Base-by-base conservation (phyloP, 1,140 invertebrate species). In the Zaprionus vittiger region DNA sequence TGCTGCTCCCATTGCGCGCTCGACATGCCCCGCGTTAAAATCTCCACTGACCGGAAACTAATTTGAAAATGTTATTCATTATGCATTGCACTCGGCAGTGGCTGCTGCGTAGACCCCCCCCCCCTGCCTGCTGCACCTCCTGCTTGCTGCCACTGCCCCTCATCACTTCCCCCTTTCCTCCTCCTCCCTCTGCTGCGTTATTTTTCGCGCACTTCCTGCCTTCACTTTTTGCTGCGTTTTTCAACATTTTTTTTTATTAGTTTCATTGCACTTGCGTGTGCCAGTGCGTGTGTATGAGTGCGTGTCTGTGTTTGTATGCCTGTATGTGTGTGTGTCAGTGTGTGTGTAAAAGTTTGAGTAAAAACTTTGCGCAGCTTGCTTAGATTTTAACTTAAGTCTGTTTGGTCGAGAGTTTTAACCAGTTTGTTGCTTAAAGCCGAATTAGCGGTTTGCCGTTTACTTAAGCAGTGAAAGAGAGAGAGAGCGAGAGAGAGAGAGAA, bases 41-140 rank as follows among this genome's bases (percentile, higher is more conserved):
- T 91, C 81, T 89, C 82, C 79, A 76, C 85, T 89, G 85, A 89
- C 85, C 85, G 85, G 85, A 90, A 89, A 91, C 85, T 89, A 89
- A 89, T 89, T 89, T 85, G 81, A 89, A 89, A 89, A 89, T 90
- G 85, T 90, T 87, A 89, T 87, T 87, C 83, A 87, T 87, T 89
- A 87, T 87, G 83, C 83, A 89, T 80, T 62, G 84, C 74, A 73
- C 61, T 71, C 47, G 61, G 55, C n/a, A 37, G 12, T 11, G 57
- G 61, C 54, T 68, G 64, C 64, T 47, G 38, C n/a, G 38, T 41
- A n/a, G 15, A 15, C 6, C 7, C 28, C 26, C 26, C 6, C 26
- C 38, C 37, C 37, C 37, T n/a, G 5, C 0, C 41, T 17, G 2
- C n/a, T 17, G 1, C 41, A 2, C 20, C 1, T 22, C 20, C 20